Evolutionary conservation across 2,113 vertebrate species (phyloP), one percentile per base, ranked within the genome.

Genomic region (Pseudorhombus dupliciocellatus): DNA sequence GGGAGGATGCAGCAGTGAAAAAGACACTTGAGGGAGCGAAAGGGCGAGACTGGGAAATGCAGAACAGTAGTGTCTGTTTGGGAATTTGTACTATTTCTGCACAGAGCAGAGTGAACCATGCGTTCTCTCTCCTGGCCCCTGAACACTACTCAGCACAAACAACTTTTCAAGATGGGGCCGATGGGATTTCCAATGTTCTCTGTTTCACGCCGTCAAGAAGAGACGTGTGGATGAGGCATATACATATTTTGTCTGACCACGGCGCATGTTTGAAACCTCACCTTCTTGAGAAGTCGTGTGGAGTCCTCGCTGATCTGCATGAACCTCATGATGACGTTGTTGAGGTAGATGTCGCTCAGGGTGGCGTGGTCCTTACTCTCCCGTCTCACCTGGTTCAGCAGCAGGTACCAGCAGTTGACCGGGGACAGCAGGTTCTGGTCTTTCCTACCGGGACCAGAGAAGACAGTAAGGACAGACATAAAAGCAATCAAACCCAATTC

Each of bases 271-370:
- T 24, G 0, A 4, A 3, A 1, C 20, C 83, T 87, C 54, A 99
- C 98, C 97, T 99, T 99, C 90, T 99, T 99, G 75, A 99, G 96
- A 75, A 99, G 96, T 44, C 97, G 94, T 4, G 96, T 98, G n/a
- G 96, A 98, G 87, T 99, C 97, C 85, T 99, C 98, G 0, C 97
- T 97, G 87, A 99, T 97, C 93, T 99, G 98, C 97, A 98, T 98
- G 92, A 99, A 98, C 56, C 97, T 93, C 96, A 98, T 98, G 80
- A 99, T 99, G 84, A 99, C 97, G 0, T 99, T 99, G 94, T 99
- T 99, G 89, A 99, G 94, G 79, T 99, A 99, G 93, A 99, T 98
- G 90, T 99, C 98, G 0, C 97, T 98, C 84, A 99, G 25, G 0
- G 97, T 98, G 21, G 97, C 96, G 1, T 99, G 98, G 89, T 99